Evolutionary conservation across 2,113 vertebrate species (phyloP).

Genomic region (Thamnaconus septentrionalis): DNA sequence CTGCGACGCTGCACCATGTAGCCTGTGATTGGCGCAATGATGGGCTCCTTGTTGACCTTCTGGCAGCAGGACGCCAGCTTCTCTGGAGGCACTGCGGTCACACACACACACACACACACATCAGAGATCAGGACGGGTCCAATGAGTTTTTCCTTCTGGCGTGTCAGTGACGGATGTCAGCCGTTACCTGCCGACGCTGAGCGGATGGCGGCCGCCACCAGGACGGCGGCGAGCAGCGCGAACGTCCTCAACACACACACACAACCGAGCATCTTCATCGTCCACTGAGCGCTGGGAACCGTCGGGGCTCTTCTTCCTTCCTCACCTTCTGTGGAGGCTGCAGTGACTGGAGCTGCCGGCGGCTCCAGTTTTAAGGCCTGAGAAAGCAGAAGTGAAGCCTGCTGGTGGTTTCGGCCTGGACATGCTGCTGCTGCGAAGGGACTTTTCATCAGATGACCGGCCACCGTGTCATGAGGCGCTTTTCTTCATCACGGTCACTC

Average conservation of each 20-base stretch:
- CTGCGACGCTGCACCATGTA: neutral
- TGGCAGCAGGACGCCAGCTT: conserved; percentile 44
- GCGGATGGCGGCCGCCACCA: conserved; percentile 9
- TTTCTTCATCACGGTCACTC: no score
- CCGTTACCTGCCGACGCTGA: conserved; percentile 20
- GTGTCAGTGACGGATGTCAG: neutral
- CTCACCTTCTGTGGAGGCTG: neutral
- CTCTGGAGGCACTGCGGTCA: neutral
- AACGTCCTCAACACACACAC: conserved; percentile 14
- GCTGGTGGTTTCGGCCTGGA: no score
- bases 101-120: neutral
- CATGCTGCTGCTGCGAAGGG: no score
- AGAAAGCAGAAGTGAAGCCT: conserved; percentile 44
- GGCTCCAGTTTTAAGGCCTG: neutral
- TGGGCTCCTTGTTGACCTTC: neutral
- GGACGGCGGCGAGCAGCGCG: conserved; percentile 12
- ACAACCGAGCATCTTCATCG: conserved; percentile 35
- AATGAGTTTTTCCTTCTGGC: neutral
- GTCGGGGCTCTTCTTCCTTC: neutral
- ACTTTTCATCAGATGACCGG: no score
- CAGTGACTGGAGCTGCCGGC: neutral
- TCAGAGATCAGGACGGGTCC: rapidly evolving
- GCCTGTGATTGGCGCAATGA: conserved; percentile 13
- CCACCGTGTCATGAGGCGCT: no score
- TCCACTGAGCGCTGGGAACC: neutral